Conservation (phyloP, 2,888 invertebrate genomes). For the Epistrophella euchroma region DNA sequence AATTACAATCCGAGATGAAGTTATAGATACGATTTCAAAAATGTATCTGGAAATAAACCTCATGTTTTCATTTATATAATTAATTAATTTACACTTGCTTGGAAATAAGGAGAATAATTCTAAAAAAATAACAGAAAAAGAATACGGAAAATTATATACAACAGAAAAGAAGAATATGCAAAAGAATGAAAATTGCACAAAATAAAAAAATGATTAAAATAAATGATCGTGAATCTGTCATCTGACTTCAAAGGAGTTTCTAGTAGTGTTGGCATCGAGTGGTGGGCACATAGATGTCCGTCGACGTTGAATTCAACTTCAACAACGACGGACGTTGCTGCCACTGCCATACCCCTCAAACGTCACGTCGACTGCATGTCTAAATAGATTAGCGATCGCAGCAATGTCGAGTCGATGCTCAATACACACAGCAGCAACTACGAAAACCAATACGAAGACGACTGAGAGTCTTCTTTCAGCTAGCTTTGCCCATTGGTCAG, state of each 20-base stretch:
- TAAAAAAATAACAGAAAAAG: not conserved
- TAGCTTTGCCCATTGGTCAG: not conserved
- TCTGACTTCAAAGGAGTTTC: constrained; percentile 71
- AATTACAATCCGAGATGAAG: not conserved
- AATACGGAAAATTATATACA: constrained; percentile 7
- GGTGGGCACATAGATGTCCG: constrained; percentile 22
- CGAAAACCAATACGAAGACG: not conserved
- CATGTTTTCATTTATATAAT: not conserved
- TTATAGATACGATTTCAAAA: constrained; percentile 5
- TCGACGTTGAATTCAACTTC: constrained; percentile 26
- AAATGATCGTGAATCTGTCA: constrained; percentile 73
- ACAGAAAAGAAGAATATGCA: constrained; percentile 5
- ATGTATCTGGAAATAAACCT: constrained; percentile 8
- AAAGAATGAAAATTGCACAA: constrained; percentile 20
- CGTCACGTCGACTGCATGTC: constrained; percentile 67
- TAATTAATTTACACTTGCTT: constrained; percentile 44
- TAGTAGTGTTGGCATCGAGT: constrained; percentile 39
- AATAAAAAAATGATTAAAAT: constrained; percentile 60
- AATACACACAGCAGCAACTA: constrained; percentile 14
- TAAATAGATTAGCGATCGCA: constrained; percentile 73
- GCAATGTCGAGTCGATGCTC: constrained; percentile 74
- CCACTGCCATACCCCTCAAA: constrained; percentile 50
- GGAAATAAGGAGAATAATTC: not conserved
- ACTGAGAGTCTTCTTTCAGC: constrained; percentile 44
- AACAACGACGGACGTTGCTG: constrained; percentile 11